phyloP scores from a whole-genome alignment of 1,140 invertebrate species.

The Brachionus angularis region DNA sequence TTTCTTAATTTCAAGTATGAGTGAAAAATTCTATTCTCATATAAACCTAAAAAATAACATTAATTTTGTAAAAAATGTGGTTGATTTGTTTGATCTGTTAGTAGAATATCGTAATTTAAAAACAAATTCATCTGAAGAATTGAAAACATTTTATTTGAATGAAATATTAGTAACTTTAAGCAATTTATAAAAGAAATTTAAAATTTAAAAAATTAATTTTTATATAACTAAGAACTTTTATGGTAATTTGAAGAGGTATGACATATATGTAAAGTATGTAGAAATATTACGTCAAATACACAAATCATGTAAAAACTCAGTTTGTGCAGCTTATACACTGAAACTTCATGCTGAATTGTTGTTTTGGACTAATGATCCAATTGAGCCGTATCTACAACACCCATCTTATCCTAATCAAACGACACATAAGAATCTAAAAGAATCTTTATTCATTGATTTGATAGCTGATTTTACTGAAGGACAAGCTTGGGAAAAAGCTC shows the following conservation, averaged over 20 bases:
- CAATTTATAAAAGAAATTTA: neutral
- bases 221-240: conserved; percentile 44
- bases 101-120: conserved; percentile 7
- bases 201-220: neutral
- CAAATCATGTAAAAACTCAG: conserved; percentile 22
- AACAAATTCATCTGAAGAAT: neutral
- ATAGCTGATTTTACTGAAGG: conserved; percentile 23
- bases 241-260: conserved; percentile 6
- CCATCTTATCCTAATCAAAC: neutral
- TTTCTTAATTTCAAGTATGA: conserved; percentile 13
- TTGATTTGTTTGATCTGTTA: conserved; percentile 20
- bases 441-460: neutral
- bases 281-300: conserved; percentile 38
- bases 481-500: conserved; percentile 39
- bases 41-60: neutral
- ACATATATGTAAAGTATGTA: conserved; percentile 37
- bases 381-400: conserved; percentile 1
- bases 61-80: neutral
- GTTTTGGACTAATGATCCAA: conserved; percentile 1
- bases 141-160: conserved; percentile 34
- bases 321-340: conserved; percentile 25
- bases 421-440: conserved; percentile 35
- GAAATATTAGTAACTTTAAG: conserved; percentile 14
- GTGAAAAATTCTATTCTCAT: conserved; percentile 9
- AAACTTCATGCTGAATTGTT: conserved; percentile 39